Evolutionary conservation across 2,888 invertebrate genomes (phyloP).

Genomic region (Campaea margaritaria): DNA sequence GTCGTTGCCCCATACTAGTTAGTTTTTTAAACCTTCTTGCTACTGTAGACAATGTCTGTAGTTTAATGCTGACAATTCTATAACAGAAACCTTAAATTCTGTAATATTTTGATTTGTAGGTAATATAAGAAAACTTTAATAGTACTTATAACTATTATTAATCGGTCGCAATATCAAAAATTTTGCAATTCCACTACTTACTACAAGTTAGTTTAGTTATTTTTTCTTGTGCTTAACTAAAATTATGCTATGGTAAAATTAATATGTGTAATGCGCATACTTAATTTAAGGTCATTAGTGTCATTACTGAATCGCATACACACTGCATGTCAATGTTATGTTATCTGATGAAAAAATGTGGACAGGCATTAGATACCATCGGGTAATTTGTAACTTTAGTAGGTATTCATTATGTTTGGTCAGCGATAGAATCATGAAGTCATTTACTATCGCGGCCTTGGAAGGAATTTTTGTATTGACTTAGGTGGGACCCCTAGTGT

Average conservation of each 20-base stretch:
- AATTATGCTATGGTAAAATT: background rate
- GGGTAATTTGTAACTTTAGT: conserved; percentile 27
- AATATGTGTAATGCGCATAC: too few relatives aligned
- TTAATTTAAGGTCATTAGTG: conserved; percentile 14
- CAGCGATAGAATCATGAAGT: conserved; percentile 29
- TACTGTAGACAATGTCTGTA: too few relatives aligned
- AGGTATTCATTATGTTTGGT: conserved; percentile 25
- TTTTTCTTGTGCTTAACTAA: background rate
- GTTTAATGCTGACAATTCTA: too few relatives aligned
- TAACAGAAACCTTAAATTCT: too few relatives aligned
- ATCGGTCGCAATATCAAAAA: too few relatives aligned
- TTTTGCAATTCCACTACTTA: too few relatives aligned
- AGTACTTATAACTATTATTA: too few relatives aligned
- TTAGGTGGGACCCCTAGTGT: background rate
- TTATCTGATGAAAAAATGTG: conserved; percentile 29
- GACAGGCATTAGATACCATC: conserved; percentile 32
- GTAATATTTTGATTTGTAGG: too few relatives aligned
- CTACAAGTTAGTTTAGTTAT: background rate
- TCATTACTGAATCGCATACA: conserved; percentile 5
- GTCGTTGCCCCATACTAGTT: too few relatives aligned
- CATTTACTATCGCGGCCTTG: conserved; percentile 26
- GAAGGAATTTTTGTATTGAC: conserved; percentile 7
- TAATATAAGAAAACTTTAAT: too few relatives aligned
- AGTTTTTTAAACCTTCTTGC: too few relatives aligned
- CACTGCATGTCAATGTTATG: conserved; percentile 15